Percentiles rank a stretch among this genome's conserved stretches.
These are phyloP conservation scores for Athene cunicularia DNA, from an alignment of 2,113 vertebrate genomes.

Conservation along the genomic window DNA sequence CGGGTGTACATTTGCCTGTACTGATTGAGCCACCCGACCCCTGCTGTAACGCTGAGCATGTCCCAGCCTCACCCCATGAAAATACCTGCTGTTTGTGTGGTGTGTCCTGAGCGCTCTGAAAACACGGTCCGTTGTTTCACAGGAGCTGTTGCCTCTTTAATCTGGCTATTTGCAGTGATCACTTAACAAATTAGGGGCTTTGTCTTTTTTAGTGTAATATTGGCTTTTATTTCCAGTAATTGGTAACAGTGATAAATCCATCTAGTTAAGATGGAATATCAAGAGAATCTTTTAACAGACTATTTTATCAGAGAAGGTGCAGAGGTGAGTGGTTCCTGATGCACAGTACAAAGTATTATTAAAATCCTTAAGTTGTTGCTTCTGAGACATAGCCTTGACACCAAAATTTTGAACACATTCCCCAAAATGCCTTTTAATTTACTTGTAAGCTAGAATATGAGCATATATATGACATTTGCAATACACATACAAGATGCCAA, in stretches of 20 bases:
- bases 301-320: not conserved
- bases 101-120: not conserved
- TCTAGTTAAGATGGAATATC: not conserved
- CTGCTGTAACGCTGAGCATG: not conserved
- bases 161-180: not conserved
- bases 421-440: not conserved
- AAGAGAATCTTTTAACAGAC: not conserved
- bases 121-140: not conserved
- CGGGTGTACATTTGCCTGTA: not conserved
- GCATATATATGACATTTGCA: not conserved
- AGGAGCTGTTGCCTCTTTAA: not conserved
- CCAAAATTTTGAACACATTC: not conserved
- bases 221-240: not conserved
- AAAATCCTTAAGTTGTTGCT: not conserved
- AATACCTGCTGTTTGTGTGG: not conserved
- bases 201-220: not conserved
- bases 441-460: not conserved
- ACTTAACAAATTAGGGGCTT: not conserved
- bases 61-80: not conserved
- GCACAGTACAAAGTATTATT: not conserved
- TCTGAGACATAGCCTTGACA: not conserved
- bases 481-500: not conserved
- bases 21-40: not conserved
- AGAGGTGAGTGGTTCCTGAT: not conserved
- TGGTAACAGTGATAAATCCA: not conserved